These are phyloP conservation scores for Coenobita brevimanus DNA, from an alignment of 1,140 invertebrate species.

Conservation along the genomic window DNA sequence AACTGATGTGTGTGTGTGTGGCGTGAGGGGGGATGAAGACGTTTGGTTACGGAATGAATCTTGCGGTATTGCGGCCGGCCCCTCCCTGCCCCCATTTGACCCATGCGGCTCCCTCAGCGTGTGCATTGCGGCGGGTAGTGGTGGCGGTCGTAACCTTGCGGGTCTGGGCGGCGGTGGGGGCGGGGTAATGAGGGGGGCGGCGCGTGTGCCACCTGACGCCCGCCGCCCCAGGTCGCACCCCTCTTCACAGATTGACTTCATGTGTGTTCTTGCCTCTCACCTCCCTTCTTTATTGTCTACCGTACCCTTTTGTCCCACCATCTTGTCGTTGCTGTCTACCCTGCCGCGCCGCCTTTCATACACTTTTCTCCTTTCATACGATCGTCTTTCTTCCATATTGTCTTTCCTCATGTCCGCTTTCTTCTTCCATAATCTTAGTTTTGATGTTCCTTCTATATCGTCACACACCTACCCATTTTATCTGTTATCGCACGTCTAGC, in stretches of 20 bases:
- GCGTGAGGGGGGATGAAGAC: too few species aligned
- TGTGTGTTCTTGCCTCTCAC: neutral
- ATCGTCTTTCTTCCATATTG: too few species aligned
- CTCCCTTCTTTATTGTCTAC: neutral
- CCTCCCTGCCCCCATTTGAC: conserved; percentile 42
- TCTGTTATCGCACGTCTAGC: too few species aligned
- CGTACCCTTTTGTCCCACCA: too few species aligned
- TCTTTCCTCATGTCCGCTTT: too few species aligned
- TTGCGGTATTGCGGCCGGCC: conserved; percentile 37
- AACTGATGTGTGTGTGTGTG: too few species aligned
- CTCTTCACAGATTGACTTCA: conserved; percentile 16
- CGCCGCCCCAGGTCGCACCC: conserved; percentile 33
- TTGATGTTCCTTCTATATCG: too few species aligned
- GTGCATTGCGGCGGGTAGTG: conserved; percentile 18
- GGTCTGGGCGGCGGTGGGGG: conserved; percentile 29
- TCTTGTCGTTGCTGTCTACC: too few species aligned
- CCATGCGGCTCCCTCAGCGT: conserved; percentile 43
- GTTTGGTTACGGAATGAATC: conserved; percentile 15
- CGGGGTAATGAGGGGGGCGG: conserved; percentile 41
- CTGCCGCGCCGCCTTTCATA: too few species aligned
- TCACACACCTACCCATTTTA: too few species aligned
- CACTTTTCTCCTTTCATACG: too few species aligned
- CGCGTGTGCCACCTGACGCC: conserved; percentile 60
- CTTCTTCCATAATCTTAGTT: too few species aligned
- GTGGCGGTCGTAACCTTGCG: conserved; percentile 18